These are phyloP conservation scores for Crypturellus tataupa DNA, from an alignment of 2,797 vertebrate genomes.

Conservation along the genomic window DNA sequence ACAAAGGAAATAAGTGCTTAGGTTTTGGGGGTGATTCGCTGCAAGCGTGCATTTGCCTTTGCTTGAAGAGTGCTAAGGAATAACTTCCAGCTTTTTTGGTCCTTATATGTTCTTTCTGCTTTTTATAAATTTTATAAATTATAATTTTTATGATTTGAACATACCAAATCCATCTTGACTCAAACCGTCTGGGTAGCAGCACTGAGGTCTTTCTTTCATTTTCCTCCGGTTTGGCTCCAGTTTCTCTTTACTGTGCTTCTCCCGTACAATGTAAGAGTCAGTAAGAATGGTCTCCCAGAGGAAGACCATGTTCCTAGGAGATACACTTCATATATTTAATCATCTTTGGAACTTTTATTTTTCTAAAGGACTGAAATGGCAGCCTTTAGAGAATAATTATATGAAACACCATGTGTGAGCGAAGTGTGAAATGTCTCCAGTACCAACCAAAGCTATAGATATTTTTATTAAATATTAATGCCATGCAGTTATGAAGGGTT, in stretches of 20 bases:
- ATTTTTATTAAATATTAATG: conserved; percentile 85
- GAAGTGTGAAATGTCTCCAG: conserved; percentile 78
- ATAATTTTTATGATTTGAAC: not conserved
- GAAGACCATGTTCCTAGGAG: not conserved
- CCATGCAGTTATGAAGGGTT: conserved; percentile 70
- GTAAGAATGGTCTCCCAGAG: not conserved
- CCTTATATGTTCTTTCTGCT: not conserved
- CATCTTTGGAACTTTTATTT: conserved; percentile 60
- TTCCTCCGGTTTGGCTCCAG: not conserved
- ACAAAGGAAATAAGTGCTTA: not conserved
- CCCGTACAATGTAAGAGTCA: not conserved
- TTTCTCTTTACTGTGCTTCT: not conserved
- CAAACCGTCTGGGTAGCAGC: not conserved
- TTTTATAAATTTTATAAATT: too few relatives aligned
- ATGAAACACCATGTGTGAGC: conserved; percentile 76
- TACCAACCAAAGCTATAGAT: conserved; percentile 72
- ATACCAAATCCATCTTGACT: not conserved
- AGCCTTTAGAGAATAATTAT: conserved; percentile 74
- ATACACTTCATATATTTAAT: conserved; percentile 19
- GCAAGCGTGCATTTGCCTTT: not conserved
- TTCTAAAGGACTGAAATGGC: conserved; percentile 50
- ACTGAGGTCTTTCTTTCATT: not conserved
- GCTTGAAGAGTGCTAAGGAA: not conserved
- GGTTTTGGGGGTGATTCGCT: not conserved
- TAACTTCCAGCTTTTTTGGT: not conserved